A percentile compares a stretch with the other conserved stretches of the same genome.
These are phyloP conservation scores for Odontamblyopus lacepedii DNA, from an alignment of 2,797 vertebrate species.

Conservation along the genomic window DNA sequence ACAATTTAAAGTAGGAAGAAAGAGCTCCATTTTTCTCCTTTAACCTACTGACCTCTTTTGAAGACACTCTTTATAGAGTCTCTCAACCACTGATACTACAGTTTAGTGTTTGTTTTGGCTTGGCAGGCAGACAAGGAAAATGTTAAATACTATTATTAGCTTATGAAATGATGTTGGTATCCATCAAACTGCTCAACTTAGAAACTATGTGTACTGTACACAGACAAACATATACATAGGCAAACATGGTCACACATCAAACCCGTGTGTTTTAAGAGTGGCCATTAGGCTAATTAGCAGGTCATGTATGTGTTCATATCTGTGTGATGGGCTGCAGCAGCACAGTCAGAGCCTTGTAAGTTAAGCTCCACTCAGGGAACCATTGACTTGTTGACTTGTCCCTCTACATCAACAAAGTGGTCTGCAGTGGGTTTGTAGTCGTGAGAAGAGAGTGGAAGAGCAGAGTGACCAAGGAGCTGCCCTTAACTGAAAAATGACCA, in stretches of 20 bases:
- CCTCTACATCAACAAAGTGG: slow-evolving; percentile 70
- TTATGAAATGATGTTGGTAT: slow-evolving; percentile 51
- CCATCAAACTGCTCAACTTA: slow-evolving; percentile 50
- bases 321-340: slow-evolving; percentile 47
- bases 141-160: slow-evolving; percentile 69
- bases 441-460: slow-evolving; percentile 27
- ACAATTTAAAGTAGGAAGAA: neutral
- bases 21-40: neutral
- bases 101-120: slow-evolving; percentile 67
- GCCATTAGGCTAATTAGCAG: slow-evolving; percentile 37
- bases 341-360: slow-evolving; percentile 69
- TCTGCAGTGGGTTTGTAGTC: slow-evolving; percentile 51
- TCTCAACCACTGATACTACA: slow-evolving; percentile 54
- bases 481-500: slow-evolving; percentile 6
- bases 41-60: slow-evolving; percentile 16
- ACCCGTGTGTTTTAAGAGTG: slow-evolving; percentile 35
- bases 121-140: slow-evolving; percentile 17
- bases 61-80: slow-evolving; percentile 19
- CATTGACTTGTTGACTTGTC: slow-evolving; percentile 74
- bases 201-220: slow-evolving; percentile 52
- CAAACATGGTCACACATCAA: slow-evolving; percentile 32
- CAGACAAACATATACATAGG: slow-evolving; percentile 35
- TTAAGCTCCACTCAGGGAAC: slow-evolving; percentile 67
- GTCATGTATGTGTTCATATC: slow-evolving; percentile 42
- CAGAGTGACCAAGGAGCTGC: slow-evolving; percentile 14